Evolutionary conservation across 2,888 invertebrate genomes (phyloP).

Genomic region (Sminthurinus aureus): DNA sequence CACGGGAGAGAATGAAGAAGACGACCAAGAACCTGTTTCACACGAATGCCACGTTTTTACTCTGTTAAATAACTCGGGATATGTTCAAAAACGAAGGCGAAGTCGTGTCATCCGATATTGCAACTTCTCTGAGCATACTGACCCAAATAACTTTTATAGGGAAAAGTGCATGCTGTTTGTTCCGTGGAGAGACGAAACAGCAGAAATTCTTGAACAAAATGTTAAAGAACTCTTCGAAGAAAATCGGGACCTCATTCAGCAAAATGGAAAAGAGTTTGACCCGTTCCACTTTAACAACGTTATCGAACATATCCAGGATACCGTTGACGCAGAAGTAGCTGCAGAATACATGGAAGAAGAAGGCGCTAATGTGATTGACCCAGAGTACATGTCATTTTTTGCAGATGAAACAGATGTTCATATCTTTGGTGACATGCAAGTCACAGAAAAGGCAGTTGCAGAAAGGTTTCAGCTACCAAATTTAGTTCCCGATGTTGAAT

Average conservation of each 20-base stretch:
- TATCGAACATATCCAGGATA: neutral
- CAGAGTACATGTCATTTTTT: neutral
- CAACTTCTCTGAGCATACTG: slow-evolving; percentile 44
- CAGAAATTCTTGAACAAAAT: slow-evolving; percentile 24
- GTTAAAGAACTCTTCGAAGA: slow-evolving; percentile 21
- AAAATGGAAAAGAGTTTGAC: slow-evolving; percentile 5
- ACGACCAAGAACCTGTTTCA: neutral
- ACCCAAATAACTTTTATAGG: slow-evolving; percentile 59
- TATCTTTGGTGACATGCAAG: neutral
- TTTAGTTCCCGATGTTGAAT: neutral
- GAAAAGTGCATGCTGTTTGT: slow-evolving; percentile 60
- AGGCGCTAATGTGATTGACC: neutral
- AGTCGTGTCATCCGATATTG: slow-evolving; percentile 49
- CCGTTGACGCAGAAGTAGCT: slow-evolving; percentile 5
- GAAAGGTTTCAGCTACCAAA: neutral
- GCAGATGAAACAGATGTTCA: neutral
- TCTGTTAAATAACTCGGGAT: slow-evolving; percentile 21
- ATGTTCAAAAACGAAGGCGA: slow-evolving; percentile 13
- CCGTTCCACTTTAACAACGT: too few relatives aligned
- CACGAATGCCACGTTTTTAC: neutral
- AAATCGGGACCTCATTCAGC: slow-evolving; percentile 12
- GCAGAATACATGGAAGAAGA: slow-evolving; percentile 17
- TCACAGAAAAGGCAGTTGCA: neutral
- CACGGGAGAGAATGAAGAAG: neutral
- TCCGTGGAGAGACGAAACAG: slow-evolving; percentile 60